These are phyloP conservation scores for Strongylocentrotus purpuratus DNA, from an alignment of 35 echinoderm and acorn worm species.

Conservation along the genomic window DNA sequence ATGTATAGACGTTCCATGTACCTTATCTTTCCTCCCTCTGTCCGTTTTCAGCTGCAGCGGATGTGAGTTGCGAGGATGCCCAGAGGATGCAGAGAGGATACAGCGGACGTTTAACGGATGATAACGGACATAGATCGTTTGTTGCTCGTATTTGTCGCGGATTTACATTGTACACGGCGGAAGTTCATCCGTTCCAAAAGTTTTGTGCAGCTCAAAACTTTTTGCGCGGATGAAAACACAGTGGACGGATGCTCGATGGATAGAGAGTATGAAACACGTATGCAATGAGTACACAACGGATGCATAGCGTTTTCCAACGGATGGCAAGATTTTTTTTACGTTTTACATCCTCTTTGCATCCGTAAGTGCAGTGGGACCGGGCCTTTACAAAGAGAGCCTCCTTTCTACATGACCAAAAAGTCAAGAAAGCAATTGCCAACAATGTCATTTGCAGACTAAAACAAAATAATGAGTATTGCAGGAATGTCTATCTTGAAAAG, in stretches of 20 bases:
- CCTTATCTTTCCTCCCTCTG: neutral
- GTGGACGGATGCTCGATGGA: conserved; percentile 32
- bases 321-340: too few species aligned
- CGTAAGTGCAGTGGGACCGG: too few species aligned
- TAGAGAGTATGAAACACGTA: conserved; percentile 30
- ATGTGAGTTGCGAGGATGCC: conserved; percentile 23
- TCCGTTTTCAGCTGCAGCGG: conserved; percentile 28
- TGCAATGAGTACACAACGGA: conserved; percentile 26
- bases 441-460: too few species aligned
- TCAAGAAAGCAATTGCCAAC: too few species aligned
- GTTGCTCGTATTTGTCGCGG: conserved; percentile 26
- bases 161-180: conserved; percentile 38
- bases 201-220: conserved; percentile 15
- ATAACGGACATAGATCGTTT: neutral
- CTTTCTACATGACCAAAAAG: too few species aligned
- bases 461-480: too few species aligned
- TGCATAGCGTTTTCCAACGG: conserved; percentile 31
- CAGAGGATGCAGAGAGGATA: conserved; percentile 33
- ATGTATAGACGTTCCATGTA: conserved; percentile 31
- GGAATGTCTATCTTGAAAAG: too few species aligned
- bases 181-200: conserved; percentile 34
- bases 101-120: conserved; percentile 27
- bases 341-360: too few species aligned
- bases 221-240: conserved; percentile 28
- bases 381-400: too few species aligned